phyloP scores from a whole-genome alignment of 2,113 vertebrate genomes.

The Alouatta palliata region DNA sequence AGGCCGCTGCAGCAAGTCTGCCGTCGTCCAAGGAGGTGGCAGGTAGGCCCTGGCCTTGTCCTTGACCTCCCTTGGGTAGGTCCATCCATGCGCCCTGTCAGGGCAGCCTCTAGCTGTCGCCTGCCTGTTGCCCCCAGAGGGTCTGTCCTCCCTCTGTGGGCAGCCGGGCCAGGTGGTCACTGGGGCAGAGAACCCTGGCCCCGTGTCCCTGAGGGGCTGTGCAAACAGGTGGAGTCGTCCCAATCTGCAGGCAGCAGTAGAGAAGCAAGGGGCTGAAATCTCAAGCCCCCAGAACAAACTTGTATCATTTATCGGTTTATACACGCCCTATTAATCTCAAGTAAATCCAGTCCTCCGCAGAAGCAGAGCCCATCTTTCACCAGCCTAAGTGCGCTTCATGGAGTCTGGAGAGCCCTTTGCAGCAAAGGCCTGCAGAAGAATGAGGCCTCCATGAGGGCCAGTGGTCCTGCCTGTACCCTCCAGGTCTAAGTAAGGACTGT shows the following conservation, averaged over 20 bases:
- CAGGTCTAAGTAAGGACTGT: conserved; percentile 49
- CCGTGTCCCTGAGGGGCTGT: neutral
- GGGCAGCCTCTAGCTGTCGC: neutral
- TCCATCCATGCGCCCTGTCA: accelerated
- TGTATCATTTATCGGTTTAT: conserved; percentile 77
- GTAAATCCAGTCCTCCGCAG: conserved; percentile 68
- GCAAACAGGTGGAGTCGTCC: conserved; percentile 58
- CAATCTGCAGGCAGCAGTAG: conserved; percentile 62
- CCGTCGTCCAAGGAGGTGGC: conserved; percentile 91
- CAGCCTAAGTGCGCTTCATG: conserved; percentile 41
- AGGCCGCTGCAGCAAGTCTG: conserved; percentile 81
- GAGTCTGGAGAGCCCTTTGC: conserved; percentile 3
- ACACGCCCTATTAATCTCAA: conserved; percentile 77
- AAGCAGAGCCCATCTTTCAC: conserved; percentile 75
- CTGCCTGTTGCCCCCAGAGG: accelerated
- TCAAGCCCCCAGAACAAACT: conserved; percentile 76
- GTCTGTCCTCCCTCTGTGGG: neutral
- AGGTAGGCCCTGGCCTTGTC: conserved; percentile 83
- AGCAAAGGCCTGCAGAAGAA: neutral
- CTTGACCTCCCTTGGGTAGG: neutral
- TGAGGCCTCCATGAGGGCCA: neutral
- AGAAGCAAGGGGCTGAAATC: conserved; percentile 67
- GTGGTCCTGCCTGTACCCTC: neutral
- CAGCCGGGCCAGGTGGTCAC: accelerated
- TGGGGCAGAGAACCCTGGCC: neutral